Conservation (phyloP, 2,888 invertebrate genomes). For the Aphodius sticticus region DNA sequence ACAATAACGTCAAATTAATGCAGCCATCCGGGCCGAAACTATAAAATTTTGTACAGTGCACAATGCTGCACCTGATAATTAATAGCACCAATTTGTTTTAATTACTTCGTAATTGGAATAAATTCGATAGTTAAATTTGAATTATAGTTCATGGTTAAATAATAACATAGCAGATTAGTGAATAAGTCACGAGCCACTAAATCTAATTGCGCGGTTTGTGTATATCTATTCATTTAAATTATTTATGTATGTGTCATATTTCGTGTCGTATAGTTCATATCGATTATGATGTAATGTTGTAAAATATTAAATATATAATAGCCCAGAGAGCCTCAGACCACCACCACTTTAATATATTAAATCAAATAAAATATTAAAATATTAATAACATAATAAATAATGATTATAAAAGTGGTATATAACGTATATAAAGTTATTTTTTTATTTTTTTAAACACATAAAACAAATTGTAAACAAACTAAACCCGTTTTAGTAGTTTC, state of each 20-base stretch:
- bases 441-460: no score
- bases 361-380: no score
- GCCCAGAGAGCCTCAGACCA: no score
- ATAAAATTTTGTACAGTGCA: neutral
- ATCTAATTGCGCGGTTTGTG: neutral
- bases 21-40: neutral
- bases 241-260: neutral
- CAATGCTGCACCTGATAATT: neutral
- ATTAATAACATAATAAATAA: no score
- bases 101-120: neutral
- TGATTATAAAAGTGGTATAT: no score
- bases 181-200: neutral
- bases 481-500: no score
- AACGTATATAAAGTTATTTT: no score
- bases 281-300: neutral
- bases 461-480: no score
- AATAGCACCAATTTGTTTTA: neutral
- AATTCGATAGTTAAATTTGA: neutral
- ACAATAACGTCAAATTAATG: neutral
- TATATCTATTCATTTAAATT: neutral
- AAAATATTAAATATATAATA: no score
- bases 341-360: no score
- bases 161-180: neutral
- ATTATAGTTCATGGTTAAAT: neutral
- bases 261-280: neutral